Evolutionary conservation across 2,113 vertebrate species (phyloP), one percentile per base, ranked within the genome.

Genomic region (Rhabdornis inornatus): DNA sequence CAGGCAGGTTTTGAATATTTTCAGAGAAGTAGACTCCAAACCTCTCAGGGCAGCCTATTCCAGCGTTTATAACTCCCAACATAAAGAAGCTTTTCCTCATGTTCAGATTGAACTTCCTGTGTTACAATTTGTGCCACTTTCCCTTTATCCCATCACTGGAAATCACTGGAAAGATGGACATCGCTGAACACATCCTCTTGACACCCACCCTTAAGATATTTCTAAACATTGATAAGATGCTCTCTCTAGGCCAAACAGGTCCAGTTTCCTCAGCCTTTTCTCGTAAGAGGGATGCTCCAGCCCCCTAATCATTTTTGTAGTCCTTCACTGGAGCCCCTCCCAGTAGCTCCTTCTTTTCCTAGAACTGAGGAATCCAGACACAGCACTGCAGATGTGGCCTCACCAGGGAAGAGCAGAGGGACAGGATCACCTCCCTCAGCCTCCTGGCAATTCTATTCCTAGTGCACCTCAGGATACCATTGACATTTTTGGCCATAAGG

Each of bases 291-390:
- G 12, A 28, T 33, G 6, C 3, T 74, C 12, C 33, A 5, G 1
- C 21, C 10, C 6, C 13, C 11, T 39, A n/a, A 59, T 18, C 0
- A 30, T 30, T 44, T 39, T 30, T 0, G 0, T 9, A 30, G 7
- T 39, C 8, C 15, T 53, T 44, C 61, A 30, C 39, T 66, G 45
- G 44, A 39, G 14, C 15, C 2, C 11, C 23, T 59, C 22, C 22
- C 8, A 44, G 15, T 8, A 56, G 17, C 56, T 72, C 27, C 27
- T 44, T 80, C 7, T 37, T 28, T 50, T 42, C 44, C 59, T 37
- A 25, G 16, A 45, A 52, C 5, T 37, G 39, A 28, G 11, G 28
- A 82, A 24, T 44, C 20, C 33, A 66, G 45, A 37, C 33, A 44
- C 33, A 65, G 8, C 7, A 23, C 27, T 37, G 10, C 37, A 72